Evolutionary conservation across 1,140 invertebrate genomes (phyloP).

Genomic region (Dryas iulia): DNA sequence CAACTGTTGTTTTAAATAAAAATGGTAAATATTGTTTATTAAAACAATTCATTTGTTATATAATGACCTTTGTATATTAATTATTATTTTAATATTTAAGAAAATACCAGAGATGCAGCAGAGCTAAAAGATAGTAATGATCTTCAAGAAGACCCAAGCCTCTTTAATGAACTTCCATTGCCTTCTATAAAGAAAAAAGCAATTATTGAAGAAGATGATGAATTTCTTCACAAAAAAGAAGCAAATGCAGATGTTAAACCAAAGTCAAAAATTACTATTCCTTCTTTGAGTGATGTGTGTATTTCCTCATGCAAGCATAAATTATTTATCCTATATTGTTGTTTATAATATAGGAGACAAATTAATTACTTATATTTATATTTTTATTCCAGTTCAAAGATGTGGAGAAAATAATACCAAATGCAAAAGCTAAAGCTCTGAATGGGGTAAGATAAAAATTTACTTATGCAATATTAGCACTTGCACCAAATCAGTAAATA

Average conservation of each 20-base stretch:
- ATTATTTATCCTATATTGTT: background rate
- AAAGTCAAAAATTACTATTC: slow-evolving; percentile 67
- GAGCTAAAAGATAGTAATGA: background rate
- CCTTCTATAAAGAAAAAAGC: slow-evolving; percentile 47
- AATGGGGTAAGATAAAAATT: slow-evolving; percentile 49
- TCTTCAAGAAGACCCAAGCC: slow-evolving; percentile 27
- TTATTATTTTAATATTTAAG: background rate
- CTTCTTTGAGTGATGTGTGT: slow-evolving; percentile 67
- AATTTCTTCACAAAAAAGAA: slow-evolving; percentile 82
- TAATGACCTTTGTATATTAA: background rate
- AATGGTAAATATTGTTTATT: background rate
- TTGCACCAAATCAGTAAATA: too few species aligned
- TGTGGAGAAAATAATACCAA: slow-evolving; percentile 68
- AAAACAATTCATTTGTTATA: background rate
- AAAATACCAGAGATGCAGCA: background rate
- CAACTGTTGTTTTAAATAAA: background rate
- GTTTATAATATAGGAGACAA: too few species aligned
- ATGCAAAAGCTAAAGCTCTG: slow-evolving; percentile 58
- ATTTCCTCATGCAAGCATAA: too few species aligned
- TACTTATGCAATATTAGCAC: background rate
- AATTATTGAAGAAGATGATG: slow-evolving; percentile 80
- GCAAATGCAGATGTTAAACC: slow-evolving; percentile 54
- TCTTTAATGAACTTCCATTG: slow-evolving; percentile 64
- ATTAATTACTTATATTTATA: too few species aligned
- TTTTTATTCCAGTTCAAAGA: slow-evolving; percentile 77